Evolutionary conservation across 2,888 invertebrate genomes (phyloP).

Genomic region (Uropetala carovei): DNA sequence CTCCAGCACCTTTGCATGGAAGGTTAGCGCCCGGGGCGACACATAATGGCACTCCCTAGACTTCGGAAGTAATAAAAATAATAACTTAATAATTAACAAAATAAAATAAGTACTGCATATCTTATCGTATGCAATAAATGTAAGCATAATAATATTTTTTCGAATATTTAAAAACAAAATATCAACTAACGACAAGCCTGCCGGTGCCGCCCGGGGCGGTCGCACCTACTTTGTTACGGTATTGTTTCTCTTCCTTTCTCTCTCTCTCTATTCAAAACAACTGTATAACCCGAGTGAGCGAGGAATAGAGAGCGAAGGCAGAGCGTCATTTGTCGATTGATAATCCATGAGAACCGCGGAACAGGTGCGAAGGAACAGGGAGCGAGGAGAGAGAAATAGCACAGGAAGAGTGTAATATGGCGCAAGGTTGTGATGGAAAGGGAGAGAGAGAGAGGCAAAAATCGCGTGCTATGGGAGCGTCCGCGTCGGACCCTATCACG

Average conservation of each 20-base stretch:
- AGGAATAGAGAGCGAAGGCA: too few relatives aligned
- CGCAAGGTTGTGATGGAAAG: neutral
- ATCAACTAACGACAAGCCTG: too few relatives aligned
- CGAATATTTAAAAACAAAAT: too few relatives aligned
- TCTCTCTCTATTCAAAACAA: too few relatives aligned
- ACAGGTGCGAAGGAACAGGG: neutral
- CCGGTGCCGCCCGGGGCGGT: too few relatives aligned
- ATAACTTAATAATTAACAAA: neutral
- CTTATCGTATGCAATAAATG: too few relatives aligned
- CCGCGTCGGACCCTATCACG: neutral
- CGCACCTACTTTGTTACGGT: too few relatives aligned
- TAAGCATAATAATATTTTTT: too few relatives aligned
- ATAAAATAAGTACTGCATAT: too few relatives aligned
- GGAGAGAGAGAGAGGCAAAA: neutral
- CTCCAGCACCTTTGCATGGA: neutral
- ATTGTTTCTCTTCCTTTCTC: too few relatives aligned
- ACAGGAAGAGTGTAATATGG: neutral
- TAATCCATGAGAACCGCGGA: neutral
- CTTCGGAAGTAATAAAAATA: neutral
- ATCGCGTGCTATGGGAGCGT: neutral
- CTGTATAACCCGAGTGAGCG: too few relatives aligned
- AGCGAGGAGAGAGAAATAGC: neutral
- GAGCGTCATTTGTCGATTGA: slow-evolving; percentile 6
- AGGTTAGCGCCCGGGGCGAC: too few relatives aligned
- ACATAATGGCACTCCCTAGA: neutral